A percentile compares a stretch with the other conserved stretches of the same genome.
phyloP scores from a whole-genome alignment of 2,888 invertebrate genomes.

The Stenolophus ochropezus region DNA sequence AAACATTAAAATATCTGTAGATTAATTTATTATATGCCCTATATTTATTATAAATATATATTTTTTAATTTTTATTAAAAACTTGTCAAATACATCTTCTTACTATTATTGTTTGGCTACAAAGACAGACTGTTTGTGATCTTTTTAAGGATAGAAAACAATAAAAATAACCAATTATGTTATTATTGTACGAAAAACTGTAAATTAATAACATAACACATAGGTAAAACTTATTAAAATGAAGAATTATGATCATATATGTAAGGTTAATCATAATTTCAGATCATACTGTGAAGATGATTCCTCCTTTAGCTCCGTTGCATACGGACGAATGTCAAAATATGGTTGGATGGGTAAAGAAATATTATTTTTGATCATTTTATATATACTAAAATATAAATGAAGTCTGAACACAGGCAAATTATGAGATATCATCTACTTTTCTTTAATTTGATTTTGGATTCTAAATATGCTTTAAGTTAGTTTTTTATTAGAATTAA shows the following conservation, averaged over 20 bases:
- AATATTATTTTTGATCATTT: slow-evolving; percentile 18
- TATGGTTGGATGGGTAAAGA: slow-evolving; percentile 73
- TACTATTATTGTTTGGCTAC: background rate
- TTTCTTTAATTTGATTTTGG: too few relatives aligned
- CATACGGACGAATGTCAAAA: slow-evolving; percentile 71
- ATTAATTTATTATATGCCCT: too few relatives aligned
- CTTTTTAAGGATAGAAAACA: background rate
- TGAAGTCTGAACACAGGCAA: too few relatives aligned
- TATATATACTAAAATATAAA: background rate
- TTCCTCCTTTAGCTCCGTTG: slow-evolving; percentile 72
- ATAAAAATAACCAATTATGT: background rate
- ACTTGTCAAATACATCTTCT: too few relatives aligned
- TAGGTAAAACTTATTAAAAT: too few relatives aligned
- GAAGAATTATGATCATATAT: too few relatives aligned
- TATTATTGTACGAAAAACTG: background rate
- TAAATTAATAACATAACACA: background rate
- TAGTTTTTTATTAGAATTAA: too few relatives aligned
- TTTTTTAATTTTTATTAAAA: too few relatives aligned
- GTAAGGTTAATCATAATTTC: background rate
- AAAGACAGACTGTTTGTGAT: background rate
- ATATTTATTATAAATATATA: too few relatives aligned
- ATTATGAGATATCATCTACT: too few relatives aligned
- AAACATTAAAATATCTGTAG: too few relatives aligned
- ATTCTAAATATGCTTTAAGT: too few relatives aligned
- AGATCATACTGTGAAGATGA: slow-evolving; percentile 70